Conservation (phyloP, 1,140 invertebrate species). For the Drosophila kohkoa region DNA sequence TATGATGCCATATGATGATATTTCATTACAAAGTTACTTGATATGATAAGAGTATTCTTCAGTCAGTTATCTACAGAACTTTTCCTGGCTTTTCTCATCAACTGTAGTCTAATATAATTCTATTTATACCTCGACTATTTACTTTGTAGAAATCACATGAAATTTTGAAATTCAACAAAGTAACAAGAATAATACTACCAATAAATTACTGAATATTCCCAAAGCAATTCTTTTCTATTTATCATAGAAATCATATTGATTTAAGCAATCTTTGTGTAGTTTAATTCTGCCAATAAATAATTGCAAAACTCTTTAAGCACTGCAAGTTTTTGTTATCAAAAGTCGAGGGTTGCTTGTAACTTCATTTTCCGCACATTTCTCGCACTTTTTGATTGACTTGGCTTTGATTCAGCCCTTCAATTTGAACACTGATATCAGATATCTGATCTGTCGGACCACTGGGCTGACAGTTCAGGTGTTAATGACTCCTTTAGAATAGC, state of each 20-base stretch:
- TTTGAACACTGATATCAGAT: constrained; percentile 9
- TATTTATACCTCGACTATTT: neutral
- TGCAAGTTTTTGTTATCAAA: neutral
- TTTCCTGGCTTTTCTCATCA: neutral
- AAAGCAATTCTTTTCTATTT: too few species aligned
- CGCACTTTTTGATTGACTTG: neutral
- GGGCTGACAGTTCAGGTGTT: constrained; percentile 73
- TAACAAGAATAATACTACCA: too few species aligned
- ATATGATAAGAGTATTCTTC: too few species aligned
- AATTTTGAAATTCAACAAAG: neutral
- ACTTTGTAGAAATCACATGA: neutral
- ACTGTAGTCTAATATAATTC: neutral
- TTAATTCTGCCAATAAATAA: neutral
- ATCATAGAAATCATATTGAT: too few species aligned
- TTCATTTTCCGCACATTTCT: neutral
- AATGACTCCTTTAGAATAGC: constrained; percentile 67
- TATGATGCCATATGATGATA: too few species aligned
- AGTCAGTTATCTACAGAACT: neutral
- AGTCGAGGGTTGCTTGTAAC: neutral
- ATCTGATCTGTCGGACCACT: constrained; percentile 73
- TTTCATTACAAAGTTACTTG: too few species aligned
- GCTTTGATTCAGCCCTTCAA: too few species aligned
- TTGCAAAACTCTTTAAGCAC: neutral
- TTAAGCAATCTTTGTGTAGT: neutral
- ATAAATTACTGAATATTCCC: neutral